Evolutionary conservation across 2,888 invertebrate genomes (phyloP), one percentile per base, ranked within the genome.

Genomic region (Heliconius cydno): DNA sequence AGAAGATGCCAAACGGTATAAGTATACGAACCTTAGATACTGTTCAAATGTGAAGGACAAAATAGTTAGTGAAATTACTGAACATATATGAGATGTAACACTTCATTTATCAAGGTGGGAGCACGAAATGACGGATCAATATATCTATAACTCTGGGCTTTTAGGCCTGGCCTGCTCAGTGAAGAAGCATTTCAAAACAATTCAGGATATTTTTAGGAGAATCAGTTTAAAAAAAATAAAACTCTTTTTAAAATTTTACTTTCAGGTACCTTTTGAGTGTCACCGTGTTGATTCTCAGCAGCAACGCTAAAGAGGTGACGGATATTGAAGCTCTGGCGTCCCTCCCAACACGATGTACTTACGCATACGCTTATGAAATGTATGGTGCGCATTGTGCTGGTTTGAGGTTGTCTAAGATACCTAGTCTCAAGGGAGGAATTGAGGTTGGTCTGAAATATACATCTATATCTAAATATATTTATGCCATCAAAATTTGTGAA

Each of bases 341-440:
- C 3, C 85, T 86, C 41, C 90, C 93, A 3, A 90, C 86, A 3
- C 91, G 92, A 79, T 96, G 96, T 86, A 91, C 90, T n/a, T 95
- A 96, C 85, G 93, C 92, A 81, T 92, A 93, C 73, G 92, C 92
- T 0, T 94, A 89, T 84, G 92, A 94, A 10, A 95, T 96, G 95
- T 92, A 95, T 34, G 96, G 96, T 3, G 96, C 95, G 0, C 91
- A 94, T 82, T 96, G 96, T 87, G 91, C 89, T 6, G 92, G 94
- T 1, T 90, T 95, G 34, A 91, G 92, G 38, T 90, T 96, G 5
- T 84, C 85, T 30, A 91, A 92, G 75, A 91, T 96, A 82, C 96
- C 96, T 0, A 90, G 84, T 81, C 88, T 96, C 60, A 95, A 92
- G 84, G 86, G 91, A 22, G 92, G 95, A 71, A 95, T 96, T 83